Evolutionary conservation across 2,888 invertebrate species (phyloP).

Genomic region (Sipha maydis): DNA sequence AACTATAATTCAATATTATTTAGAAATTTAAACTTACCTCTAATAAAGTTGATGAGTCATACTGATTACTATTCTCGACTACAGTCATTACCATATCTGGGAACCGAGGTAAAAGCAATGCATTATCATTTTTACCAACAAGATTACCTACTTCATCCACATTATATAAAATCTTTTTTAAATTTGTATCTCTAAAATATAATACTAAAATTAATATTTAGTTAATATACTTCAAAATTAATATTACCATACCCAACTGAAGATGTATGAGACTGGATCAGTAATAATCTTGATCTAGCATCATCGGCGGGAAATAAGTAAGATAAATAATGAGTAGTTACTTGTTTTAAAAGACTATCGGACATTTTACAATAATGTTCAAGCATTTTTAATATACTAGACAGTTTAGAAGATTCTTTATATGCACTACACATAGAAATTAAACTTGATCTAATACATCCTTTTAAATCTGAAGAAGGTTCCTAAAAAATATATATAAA

Average conservation of each 20-base stretch:
- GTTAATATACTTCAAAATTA: background rate
- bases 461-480: slow-evolving; percentile 49
- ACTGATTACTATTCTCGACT: slow-evolving; percentile 44
- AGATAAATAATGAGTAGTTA: slow-evolving; percentile 58
- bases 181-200: slow-evolving; percentile 48
- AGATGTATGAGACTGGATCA: slow-evolving; percentile 41
- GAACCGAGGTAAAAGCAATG: slow-evolving; percentile 43
- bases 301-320: slow-evolving; percentile 47
- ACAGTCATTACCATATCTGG: slow-evolving; percentile 57
- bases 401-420: slow-evolving; percentile 13
- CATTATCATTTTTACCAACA: slow-evolving; percentile 42
- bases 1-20: background rate
- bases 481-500: slow-evolving; percentile 42
- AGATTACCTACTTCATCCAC: slow-evolving; percentile 57
- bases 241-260: slow-evolving; percentile 28
- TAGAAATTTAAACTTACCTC: slow-evolving; percentile 18
- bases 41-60: slow-evolving; percentile 27
- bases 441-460: slow-evolving; percentile 52
- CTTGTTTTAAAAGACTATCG: slow-evolving; percentile 56
- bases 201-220: background rate
- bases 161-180: slow-evolving; percentile 54
- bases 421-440: slow-evolving; percentile 57
- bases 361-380: slow-evolving; percentile 56
- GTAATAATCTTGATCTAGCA: slow-evolving; percentile 53
- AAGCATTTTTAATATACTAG: slow-evolving; percentile 36